Evolutionary conservation across 2,113 vertebrate species (phyloP), one percentile per base, ranked within the genome.

Genomic region (Gambusia affinis): DNA sequence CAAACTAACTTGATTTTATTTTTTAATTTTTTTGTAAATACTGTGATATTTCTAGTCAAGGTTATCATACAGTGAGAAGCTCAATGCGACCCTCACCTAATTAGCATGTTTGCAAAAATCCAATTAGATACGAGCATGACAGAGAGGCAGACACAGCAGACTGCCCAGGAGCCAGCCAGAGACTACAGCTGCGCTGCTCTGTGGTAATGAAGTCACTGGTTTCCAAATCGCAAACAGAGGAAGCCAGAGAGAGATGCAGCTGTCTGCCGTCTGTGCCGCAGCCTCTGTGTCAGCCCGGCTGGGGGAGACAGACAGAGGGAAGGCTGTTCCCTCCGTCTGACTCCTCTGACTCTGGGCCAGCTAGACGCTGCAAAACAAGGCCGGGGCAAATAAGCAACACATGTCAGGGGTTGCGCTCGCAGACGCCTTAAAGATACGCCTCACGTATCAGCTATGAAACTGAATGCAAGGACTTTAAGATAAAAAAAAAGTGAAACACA

Each of bases 141-240:
- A 85, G 81, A 73, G 35, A 37, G 35, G 35, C 78, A 82, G 85
- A 76, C 27, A 68, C 44, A 78, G 73, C 73, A 84, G 82, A 82
- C 86, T 83, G 83, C 42, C 29, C 80, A 78, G 78, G 84, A 86
- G 86, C 83, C 79, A 82, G 90, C 72, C 80, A 84, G 78, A 79
- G 80, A 85, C 85, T 79, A 79, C 86, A 87, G 92, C 86, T 91
- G 91, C 85, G 77, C 87, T 72, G 77, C 75, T 88, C 87, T 89
- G 89, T 67, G 89, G 90, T 92, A 86, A 92, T 94, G 92, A 94
- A 94, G 89, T 94, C 92, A 93, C 89, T 81, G 87, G 78, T 91
- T 88, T 93, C 85, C 88, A 91, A 92, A 93, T 88, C 93, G 92
- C 79, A 89, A 87, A 90, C 63, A 90, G 82, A 88, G 87, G 87